Evolutionary conservation across 64 coral and sea anemone species (phyloP), one percentile per base, ranked within the genome.

Genomic region (Montipora capricornis): DNA sequence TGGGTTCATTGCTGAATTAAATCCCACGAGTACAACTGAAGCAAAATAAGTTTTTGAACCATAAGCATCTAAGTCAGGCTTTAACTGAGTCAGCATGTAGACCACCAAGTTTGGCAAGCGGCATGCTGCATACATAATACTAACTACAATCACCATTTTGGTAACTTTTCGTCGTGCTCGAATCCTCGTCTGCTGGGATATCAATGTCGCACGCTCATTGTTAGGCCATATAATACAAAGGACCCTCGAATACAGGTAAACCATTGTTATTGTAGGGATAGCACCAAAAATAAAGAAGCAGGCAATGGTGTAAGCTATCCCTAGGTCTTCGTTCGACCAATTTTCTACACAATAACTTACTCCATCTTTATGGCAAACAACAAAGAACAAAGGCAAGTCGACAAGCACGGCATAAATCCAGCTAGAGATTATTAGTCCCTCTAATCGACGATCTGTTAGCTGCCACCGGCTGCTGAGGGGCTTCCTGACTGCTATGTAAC

Each of bases 1-100:
- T 8, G 95, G 95, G 53, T 96, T 96, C 81, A 96, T 96, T 19
- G 95, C 83, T 0, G 95, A 96, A 80, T 96, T 94, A 20, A 96
- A 73, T 46, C 80, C 92, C 20, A 96, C 95, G 24, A 96, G 81
- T n/a, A 86, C 76, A 49, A 96, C 90, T 3, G 91, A 90, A 0
- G 47, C 8, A 51, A 49, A 6, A 7, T 78, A 49, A 12, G 16
- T 8, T 2, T 59, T 2, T 15, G 84, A 69, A 1, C 49, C 80
- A 9, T 68, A 68, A 1, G 12, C 4, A 45, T 71, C 79, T 4
- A 68, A 61, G 9, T 92, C 75, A n/a, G 87, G 59, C 14, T 44
- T 19, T 6, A 62, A 78, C 15, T 76, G 49, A 5, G 73, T 59
- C 75, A 93, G 15, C 68, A 92, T 88, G 45, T 88, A 95, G 4